Conservation (phyloP, 1,140 invertebrate species). For the Pentalonia nigronervosa region DNA sequence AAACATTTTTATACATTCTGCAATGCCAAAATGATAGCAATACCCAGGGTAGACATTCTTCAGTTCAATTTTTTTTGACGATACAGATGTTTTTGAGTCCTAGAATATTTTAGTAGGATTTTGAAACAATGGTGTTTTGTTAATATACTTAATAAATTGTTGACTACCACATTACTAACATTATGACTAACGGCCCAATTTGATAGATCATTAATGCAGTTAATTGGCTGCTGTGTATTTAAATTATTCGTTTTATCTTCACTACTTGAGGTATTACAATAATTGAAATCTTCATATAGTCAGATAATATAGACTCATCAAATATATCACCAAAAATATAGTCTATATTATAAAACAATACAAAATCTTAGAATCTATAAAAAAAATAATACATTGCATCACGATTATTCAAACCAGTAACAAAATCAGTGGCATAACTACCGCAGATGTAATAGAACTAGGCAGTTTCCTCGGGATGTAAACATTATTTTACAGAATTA, state of each 20-base stretch:
- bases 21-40: slow-evolving; percentile 40
- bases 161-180: too few relatives aligned
- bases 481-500: too few relatives aligned
- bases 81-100: background rate
- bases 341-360: background rate
- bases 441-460: too few relatives aligned
- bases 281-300: background rate
- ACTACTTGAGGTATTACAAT: background rate
- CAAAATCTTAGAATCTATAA: background rate
- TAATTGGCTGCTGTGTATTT: background rate
- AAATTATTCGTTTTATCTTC: background rate
- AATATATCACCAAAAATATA: background rate
- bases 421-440: background rate
- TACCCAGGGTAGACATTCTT: slow-evolving; percentile 48
- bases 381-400: background rate
- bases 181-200: too few relatives aligned
- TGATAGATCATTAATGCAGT: too few relatives aligned
- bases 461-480: too few relatives aligned
- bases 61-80: background rate
- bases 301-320: too few relatives aligned
- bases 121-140: background rate
- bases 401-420: background rate
- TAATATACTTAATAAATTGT: background rate
- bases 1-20: slow-evolving; percentile 16
- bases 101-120: background rate